Evolutionary conservation across 2,113 vertebrate genomes (phyloP).

Genomic region (Carettochelys insculpta): DNA sequence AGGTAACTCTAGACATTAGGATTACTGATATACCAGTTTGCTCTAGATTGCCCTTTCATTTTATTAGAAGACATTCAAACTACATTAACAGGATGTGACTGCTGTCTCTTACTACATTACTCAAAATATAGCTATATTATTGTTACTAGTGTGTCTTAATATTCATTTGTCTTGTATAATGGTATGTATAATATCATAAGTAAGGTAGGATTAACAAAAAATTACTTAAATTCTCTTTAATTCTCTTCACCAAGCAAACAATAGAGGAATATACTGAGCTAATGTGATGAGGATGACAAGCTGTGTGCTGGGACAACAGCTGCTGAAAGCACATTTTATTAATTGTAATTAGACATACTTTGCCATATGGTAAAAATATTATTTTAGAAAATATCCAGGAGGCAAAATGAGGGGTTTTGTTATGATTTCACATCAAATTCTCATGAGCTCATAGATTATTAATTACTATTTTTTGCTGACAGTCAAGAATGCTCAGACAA

Average conservation of each 20-base stretch:
- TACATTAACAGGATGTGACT: constrained; percentile 47
- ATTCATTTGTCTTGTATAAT: neutral
- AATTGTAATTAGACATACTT: constrained; percentile 52
- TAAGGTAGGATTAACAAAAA: constrained; percentile 59
- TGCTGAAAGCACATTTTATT: constrained; percentile 53
- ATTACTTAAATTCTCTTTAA: constrained; percentile 28
- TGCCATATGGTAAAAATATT: neutral
- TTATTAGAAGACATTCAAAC: constrained; percentile 61
- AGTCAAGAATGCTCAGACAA: neutral
- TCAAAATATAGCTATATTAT: neutral
- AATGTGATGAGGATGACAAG: constrained; percentile 35
- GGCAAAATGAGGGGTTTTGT: neutral
- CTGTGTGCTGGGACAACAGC: constrained; percentile 53
- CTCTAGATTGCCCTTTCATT: constrained; percentile 66
- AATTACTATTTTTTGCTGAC: neutral
- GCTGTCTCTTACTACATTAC: neutral
- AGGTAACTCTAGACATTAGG: constrained; percentile 48
- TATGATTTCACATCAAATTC: neutral
- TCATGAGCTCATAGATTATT: neutral
- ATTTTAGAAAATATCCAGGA: neutral
- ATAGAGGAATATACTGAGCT: constrained; percentile 17
- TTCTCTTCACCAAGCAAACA: constrained; percentile 16
- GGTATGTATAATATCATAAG: constrained; percentile 23
- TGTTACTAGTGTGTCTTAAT: neutral
- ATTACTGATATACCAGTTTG: constrained; percentile 70